Evolutionary conservation across 2,113 vertebrate genomes (phyloP).

Genomic region (Lophotis ruficrista): DNA sequence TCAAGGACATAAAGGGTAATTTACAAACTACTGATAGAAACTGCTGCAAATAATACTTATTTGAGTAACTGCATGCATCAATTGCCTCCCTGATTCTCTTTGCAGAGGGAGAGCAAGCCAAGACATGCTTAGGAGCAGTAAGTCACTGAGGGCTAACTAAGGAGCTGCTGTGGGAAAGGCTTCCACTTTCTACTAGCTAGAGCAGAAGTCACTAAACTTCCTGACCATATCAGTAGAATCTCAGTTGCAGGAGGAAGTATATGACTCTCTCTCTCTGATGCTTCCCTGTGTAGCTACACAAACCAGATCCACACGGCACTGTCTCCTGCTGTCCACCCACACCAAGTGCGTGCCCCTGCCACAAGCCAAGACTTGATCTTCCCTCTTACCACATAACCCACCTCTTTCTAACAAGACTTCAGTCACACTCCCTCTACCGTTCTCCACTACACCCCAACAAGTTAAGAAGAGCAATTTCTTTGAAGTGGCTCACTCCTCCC

Average conservation of each 20-base stretch:
- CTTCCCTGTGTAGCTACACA: neutral
- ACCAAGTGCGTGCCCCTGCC: neutral
- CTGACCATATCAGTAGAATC: neutral
- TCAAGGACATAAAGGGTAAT: neutral
- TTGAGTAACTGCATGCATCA: neutral
- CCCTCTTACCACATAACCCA: neutral
- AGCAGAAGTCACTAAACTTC: neutral
- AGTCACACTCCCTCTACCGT: neutral
- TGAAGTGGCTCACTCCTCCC: neutral
- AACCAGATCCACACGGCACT: neutral
- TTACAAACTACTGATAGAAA: neutral
- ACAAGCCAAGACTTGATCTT: neutral
- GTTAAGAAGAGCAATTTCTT: neutral
- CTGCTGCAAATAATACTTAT: neutral
- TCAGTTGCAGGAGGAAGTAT: neutral
- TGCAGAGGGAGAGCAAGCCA: neutral
- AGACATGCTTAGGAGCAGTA: fast-evolving
- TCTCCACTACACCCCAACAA: neutral
- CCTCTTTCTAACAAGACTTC: neutral
- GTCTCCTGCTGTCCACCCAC: neutral
- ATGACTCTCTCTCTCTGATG: neutral
- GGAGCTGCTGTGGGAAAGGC: neutral
- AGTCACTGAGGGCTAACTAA: neutral
- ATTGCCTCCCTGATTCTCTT: neutral
- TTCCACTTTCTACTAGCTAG: neutral